A percentile compares a stretch with the other conserved stretches of the same genome.
These are phyloP conservation scores for Gymnobelideus leadbeateri DNA, from an alignment of 2,113 vertebrate genomes.

Conservation along the genomic window DNA sequence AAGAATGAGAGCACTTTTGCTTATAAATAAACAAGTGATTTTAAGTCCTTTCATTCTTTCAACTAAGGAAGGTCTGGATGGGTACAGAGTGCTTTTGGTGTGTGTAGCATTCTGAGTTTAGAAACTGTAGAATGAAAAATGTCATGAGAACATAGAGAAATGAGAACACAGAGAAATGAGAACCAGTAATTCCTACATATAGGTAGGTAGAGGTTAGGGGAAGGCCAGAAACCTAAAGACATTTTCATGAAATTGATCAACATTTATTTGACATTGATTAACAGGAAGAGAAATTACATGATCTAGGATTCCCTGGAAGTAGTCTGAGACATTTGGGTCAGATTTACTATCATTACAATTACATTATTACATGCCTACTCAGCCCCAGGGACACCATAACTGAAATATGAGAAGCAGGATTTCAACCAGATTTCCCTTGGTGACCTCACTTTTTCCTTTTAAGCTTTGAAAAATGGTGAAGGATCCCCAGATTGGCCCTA, in stretches of 20 bases:
- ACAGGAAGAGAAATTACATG: conserved; percentile 17
- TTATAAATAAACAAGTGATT: conserved; percentile 25
- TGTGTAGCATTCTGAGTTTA: conserved; percentile 9
- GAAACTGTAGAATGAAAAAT: conserved; percentile 58
- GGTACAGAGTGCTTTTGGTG: conserved; percentile 29
- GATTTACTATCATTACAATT: neutral
- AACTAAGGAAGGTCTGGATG: conserved; percentile 36
- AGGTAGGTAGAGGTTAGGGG: neutral
- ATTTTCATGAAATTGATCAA: conserved; percentile 35
- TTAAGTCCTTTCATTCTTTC: conserved; percentile 27
- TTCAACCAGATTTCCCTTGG: neutral
- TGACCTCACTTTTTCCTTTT: neutral
- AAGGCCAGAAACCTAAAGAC: conserved; percentile 36
- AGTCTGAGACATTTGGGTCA: conserved; percentile 12
- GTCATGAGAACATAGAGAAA: conserved; percentile 53
- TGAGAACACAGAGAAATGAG: conserved; percentile 70
- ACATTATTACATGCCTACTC: neutral
- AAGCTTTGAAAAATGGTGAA: neutral
- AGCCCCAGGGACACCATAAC: neutral
- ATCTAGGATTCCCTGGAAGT: neutral
- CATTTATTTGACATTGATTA: conserved; percentile 31
- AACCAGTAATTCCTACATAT: conserved; percentile 49
- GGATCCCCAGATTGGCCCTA: neutral
- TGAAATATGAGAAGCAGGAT: neutral
- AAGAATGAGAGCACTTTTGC: neutral